Conservation (phyloP, 1,140 invertebrate genomes). For the Drosophila ambigua region DNA sequence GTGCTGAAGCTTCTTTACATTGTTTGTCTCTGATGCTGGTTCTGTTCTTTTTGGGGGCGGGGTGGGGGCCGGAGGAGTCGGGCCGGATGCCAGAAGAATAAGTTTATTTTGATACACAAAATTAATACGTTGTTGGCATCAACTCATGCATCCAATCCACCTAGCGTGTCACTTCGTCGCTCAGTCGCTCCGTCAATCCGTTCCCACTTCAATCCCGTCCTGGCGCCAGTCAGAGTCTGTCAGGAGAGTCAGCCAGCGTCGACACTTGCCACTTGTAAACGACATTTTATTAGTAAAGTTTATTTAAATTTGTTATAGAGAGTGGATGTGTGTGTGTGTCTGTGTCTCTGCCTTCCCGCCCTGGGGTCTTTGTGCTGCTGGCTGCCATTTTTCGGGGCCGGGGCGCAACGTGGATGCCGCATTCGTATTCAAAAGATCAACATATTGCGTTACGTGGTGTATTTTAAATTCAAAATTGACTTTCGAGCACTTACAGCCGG, state of each 20-base stretch:
- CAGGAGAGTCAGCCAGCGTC: constrained; percentile 42
- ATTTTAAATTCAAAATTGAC: constrained; percentile 83
- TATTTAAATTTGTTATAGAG: constrained; percentile 77
- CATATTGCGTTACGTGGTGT: constrained; percentile 81
- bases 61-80: background rate
- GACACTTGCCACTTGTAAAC: constrained; percentile 81
- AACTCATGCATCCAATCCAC: constrained; percentile 58
- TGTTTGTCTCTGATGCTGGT: constrained; percentile 34
- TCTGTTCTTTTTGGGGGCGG: constrained; percentile 15
- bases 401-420: constrained; percentile 57
- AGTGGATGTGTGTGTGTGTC: constrained; percentile 11
- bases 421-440: constrained; percentile 82
- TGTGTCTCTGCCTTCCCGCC: constrained; percentile 13
- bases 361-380: constrained; percentile 54
- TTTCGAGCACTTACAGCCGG: constrained; percentile 75
- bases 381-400: constrained; percentile 50
- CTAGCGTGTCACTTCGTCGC: constrained; percentile 26
- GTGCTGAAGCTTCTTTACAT: constrained; percentile 29
- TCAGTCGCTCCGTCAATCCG: constrained; percentile 1
- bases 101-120: constrained; percentile 82
- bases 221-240: constrained; percentile 8
- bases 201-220: background rate
- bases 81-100: constrained; percentile 65
- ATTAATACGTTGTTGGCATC: constrained; percentile 81
- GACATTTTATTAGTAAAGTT: constrained; percentile 82